phyloP scores from a whole-genome alignment of 2,113 vertebrate genomes.

The Desmodus rotundus region DNA sequence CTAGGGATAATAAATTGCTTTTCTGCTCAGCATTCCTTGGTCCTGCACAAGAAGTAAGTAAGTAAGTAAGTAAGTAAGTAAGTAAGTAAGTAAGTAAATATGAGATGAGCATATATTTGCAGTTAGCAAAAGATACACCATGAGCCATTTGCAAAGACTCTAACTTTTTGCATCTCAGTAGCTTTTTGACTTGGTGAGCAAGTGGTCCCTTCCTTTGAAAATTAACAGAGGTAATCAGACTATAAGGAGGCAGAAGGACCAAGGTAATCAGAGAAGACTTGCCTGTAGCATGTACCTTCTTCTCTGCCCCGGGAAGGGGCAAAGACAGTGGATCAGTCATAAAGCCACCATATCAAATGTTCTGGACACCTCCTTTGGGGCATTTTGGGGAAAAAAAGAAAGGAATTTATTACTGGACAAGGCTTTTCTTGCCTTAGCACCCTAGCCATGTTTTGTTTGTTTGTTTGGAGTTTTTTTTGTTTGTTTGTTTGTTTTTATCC shows the following conservation, averaged over 20 bases:
- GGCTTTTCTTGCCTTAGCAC: neutral
- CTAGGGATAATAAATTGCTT: neutral
- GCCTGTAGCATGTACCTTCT: neutral
- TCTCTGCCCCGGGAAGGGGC: neutral
- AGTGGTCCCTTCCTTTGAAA: neutral
- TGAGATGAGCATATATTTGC: neutral
- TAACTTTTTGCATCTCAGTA: neutral
- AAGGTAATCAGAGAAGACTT: neutral
- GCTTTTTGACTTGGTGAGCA: neutral
- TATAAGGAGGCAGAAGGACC: neutral
- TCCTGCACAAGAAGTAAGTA: neutral
- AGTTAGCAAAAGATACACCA: neutral
- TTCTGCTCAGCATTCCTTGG: neutral
- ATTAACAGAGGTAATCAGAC: neutral
- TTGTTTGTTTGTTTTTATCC: neutral
- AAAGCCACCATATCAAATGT: neutral
- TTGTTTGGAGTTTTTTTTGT: neutral
- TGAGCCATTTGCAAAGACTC: neutral
- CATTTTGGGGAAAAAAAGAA: accelerated
- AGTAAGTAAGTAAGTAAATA: neutral
- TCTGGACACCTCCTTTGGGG: neutral
- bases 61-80: neutral
- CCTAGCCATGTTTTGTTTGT: neutral
- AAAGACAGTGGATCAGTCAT: neutral
- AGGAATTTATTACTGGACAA: neutral